Base-by-base conservation (phyloP, 1,140 invertebrate species). In the Cecropterus lyciades region DNA sequence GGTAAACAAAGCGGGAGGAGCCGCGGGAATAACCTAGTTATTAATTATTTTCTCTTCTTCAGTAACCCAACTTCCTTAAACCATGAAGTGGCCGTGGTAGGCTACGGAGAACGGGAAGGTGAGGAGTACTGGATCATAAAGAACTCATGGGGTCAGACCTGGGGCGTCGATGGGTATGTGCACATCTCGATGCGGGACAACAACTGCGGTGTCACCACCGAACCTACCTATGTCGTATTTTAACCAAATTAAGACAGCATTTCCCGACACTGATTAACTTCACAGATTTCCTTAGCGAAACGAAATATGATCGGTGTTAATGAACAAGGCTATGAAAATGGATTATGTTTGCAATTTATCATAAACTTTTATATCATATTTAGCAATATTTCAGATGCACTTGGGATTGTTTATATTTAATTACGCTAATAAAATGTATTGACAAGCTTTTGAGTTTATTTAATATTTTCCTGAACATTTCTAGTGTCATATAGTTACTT, bases 101-200 rank as follows among this genome's bases (percentile, higher is more conserved):
- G 94, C 1, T 94, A 94, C 57, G 94, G 95, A 42, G 92, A 92
- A 10, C 63, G 93, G 55, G 94, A 96, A 53, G 87, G 84, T 5
- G 82, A 86, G 14, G 67, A 75, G 1, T 98, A 96, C 83, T 97
- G 96, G 96, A 93, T 97, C 49, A 91, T 97, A 11, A 97, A 97
- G 89, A 97, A 97, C 85, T 95, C 94, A 0, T 96, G 95, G 94
- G 94, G 95, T 4, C 77, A 79, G 1, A 77, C 80, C 9, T 97
- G 96, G 96, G 96, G 96, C 14, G 92, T 95, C 30, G 87, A 94
- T 1, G 96, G 96, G 0, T 97, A 96, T 85, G 94, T 97, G 55
- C 92, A 98, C 7, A 98, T 99, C 93, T 94, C 96, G 1, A 95
- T 95, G n/a, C 94, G 95, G 62, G 93, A 98, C 74, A 98, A 98